phyloP scores from a whole-genome alignment of 1,140 invertebrate genomes.

The Homarus americanus region DNA sequence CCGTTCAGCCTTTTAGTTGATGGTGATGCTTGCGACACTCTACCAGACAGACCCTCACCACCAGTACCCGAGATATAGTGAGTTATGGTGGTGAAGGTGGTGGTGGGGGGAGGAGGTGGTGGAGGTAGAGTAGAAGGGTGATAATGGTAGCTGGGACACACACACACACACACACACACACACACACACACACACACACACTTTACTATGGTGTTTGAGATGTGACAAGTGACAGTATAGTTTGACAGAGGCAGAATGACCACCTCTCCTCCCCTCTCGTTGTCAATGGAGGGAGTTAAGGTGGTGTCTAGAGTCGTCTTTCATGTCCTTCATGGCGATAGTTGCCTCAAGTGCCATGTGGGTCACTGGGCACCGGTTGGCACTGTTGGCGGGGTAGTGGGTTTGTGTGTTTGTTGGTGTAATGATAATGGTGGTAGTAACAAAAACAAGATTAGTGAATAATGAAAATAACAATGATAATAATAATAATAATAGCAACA shows the following conservation, averaged over 20 bases:
- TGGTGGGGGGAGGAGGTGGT: slow-evolving; percentile 5
- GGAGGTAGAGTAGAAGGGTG: neutral
- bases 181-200: too few relatives aligned
- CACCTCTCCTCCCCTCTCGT: slow-evolving; percentile 8
- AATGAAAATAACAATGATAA: too few relatives aligned
- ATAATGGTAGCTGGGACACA: neutral
- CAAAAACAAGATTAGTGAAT: neutral
- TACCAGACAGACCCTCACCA: too few relatives aligned
- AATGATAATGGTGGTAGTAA: too few relatives aligned
- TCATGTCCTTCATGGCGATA: slow-evolving; percentile 7
- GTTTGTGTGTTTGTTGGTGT: too few relatives aligned
- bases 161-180: too few relatives aligned
- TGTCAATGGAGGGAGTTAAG: slow-evolving; percentile 22
- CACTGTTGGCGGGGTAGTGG: neutral
- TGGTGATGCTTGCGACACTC: too few relatives aligned
- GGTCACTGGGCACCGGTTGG: neutral
- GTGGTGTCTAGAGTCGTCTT: slow-evolving; percentile 28
- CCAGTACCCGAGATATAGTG: too few relatives aligned
- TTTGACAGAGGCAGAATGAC: neutral
- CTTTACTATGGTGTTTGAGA: too few relatives aligned
- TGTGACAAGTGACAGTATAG: neutral
- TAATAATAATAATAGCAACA: too few relatives aligned
- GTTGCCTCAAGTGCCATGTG: slow-evolving; percentile 23
- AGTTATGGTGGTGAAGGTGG: too few relatives aligned
- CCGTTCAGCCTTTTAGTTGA: too few relatives aligned